These are phyloP conservation scores for Holothuria leucospilota DNA, from an alignment of 53 echinoderm and acorn worm species.

Conservation along the genomic window DNA sequence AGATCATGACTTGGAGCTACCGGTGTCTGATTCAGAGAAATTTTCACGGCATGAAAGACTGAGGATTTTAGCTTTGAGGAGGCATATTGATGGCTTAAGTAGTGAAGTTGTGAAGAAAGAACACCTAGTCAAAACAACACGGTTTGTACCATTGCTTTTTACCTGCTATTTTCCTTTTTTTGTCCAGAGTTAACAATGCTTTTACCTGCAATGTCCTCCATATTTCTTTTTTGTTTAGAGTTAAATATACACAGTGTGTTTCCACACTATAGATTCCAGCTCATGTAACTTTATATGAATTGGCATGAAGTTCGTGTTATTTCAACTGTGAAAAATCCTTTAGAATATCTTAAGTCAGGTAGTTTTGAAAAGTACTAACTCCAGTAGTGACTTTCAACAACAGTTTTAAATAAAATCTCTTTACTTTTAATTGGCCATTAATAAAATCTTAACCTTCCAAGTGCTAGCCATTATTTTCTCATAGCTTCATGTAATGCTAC, in stretches of 20 bases:
- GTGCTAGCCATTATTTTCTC: no score
- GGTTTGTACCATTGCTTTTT: conserved; percentile 47
- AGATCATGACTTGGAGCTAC: conserved; percentile 70
- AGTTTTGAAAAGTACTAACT: no score
- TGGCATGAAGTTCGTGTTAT: no score
- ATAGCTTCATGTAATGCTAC: no score
- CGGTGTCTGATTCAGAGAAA: conserved; percentile 65
- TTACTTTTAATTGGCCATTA: no score
- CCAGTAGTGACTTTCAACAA: no score
- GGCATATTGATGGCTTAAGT: conserved; percentile 81
- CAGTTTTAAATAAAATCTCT: no score
- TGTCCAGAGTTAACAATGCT: not conserved
- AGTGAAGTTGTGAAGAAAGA: conserved; percentile 75
- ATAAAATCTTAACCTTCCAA: no score
- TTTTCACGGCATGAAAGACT: conserved; percentile 85
- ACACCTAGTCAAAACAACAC: conserved; percentile 71
- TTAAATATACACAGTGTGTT: not conserved
- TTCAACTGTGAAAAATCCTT: no score
- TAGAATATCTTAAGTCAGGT: no score
- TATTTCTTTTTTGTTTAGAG: not conserved
- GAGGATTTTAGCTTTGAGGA: conserved; percentile 83
- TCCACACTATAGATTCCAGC: no score
- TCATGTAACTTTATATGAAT: no score
- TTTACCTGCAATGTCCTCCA: not conserved
- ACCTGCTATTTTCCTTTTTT: not conserved